A percentile compares a stretch with the other conserved stretches of the same genome.
Evolutionary conservation across 2,888 invertebrate genomes (phyloP).

Genomic region (Pristionchus fissidentatus): DNA sequence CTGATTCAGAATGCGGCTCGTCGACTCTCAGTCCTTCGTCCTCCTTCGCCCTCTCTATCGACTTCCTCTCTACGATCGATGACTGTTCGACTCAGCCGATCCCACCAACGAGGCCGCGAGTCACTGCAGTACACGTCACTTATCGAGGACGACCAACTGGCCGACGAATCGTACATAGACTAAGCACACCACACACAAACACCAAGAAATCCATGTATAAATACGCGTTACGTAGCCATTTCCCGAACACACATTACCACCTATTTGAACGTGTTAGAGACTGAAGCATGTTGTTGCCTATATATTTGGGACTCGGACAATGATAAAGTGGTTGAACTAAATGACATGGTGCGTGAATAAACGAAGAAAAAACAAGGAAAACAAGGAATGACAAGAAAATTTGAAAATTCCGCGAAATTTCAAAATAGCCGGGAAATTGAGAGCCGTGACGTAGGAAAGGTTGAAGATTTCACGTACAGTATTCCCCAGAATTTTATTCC

Average conservation of each 20-base stretch:
- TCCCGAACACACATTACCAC: neutral
- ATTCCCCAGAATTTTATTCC: neutral
- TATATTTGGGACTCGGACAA: neutral
- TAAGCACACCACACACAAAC: neutral
- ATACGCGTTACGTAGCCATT: conserved; percentile 5
- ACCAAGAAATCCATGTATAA: neutral
- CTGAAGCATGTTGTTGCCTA: conserved; percentile 20
- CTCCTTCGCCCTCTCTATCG: conserved; percentile 9
- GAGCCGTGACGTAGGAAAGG: neutral
- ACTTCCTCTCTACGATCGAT: neutral
- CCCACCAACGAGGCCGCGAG: neutral
- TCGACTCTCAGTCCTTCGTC: conserved; percentile 11
- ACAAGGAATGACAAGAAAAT: neutral
- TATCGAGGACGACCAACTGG: conserved; percentile 43
- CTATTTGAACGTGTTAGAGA: neutral
- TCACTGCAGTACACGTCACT: conserved; percentile 40
- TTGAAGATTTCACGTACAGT: neutral
- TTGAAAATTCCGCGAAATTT: neutral
- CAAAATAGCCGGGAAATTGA: neutral
- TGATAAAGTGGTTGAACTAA: neutral
- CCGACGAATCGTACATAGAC: neutral
- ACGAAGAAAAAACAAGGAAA: neutral
- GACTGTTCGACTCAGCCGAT: neutral
- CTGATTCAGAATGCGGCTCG: conserved; percentile 27
- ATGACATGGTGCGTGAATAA: neutral